phyloP scores from a whole-genome alignment of 1,140 invertebrate genomes.

The Odontomachus brunneus region DNA sequence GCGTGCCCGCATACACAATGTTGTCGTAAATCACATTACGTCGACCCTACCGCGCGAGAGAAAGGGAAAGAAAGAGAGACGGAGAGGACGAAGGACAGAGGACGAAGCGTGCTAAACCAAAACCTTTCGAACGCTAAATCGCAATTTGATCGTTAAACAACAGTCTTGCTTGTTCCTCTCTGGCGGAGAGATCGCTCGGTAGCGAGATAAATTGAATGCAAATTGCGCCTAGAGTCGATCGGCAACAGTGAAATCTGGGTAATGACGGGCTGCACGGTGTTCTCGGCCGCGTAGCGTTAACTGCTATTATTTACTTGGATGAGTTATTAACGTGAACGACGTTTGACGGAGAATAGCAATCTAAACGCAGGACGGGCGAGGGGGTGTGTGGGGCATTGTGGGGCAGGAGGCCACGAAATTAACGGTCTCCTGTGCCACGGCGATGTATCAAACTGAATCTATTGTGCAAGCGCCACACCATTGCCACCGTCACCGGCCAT shows the following conservation, averaged over 20 bases:
- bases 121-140: not conserved
- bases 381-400: conserved; percentile 66
- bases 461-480: conserved; percentile 75
- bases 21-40: conserved; percentile 2
- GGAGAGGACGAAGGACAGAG: not conserved
- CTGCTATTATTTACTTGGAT: conserved; percentile 70
- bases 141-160: not conserved
- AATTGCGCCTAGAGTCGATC: conserved; percentile 38
- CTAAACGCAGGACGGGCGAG: conserved; percentile 44
- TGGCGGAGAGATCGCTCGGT: not conserved
- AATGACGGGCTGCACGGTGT: conserved; percentile 49
- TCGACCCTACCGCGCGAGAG: not conserved
- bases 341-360: conserved; percentile 65
- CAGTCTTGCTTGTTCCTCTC: not conserved
- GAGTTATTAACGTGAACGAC: conserved; percentile 72
- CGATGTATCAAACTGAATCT: conserved; percentile 80
- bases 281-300: conserved; percentile 36
- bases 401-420: conserved; percentile 77
- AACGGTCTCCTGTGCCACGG: conserved; percentile 74
- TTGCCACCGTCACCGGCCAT: conserved; percentile 65
- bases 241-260: conserved; percentile 39
- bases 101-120: not conserved
- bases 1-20: not conserved
- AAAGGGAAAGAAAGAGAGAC: not conserved
- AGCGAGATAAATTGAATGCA: conserved; percentile 35